Base-by-base conservation (phyloP, 2,113 vertebrate species). In the Tachycineta bicolor region DNA sequence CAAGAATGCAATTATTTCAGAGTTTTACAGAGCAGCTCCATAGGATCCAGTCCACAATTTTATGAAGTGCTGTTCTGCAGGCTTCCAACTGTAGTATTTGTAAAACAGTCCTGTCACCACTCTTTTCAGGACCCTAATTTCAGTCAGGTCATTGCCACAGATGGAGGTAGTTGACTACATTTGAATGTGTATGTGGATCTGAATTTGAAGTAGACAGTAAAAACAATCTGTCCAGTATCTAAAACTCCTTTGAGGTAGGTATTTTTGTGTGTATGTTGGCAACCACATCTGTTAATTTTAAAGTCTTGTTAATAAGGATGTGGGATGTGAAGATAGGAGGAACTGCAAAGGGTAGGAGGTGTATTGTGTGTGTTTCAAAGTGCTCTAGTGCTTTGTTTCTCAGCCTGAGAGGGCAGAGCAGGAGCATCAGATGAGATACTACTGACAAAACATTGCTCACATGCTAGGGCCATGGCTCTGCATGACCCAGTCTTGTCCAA, bases 51-150 rank as follows among this genome's bases (percentile, higher is more conserved):
- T 81, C 33, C 59, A 50, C 43, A 46, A 49, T 80, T 83, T 76
- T 39, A 53, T 37, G 25, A 55, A 90, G 23, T 64, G 52, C 31
- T 83, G 1, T 83, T 73, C 37, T 87, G n/a, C 73, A 70, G 28
- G 28, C 33, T 89, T 91, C 56, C 69, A 81, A 2, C 20, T 79
- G 34, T 70, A 59, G 31, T 46, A 24, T 77, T 74, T 94, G 23
- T 87, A 74, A 80, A 88, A 46, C 34, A 62, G 19, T 89, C 23
- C 18, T 74, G 33, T 80, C 17, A 21, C 22, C 11, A 41, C 25
- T 79, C 47, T 71, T 55, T 65, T 70, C 76, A 74, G 50, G 59
- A 91, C 82, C 85, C 24, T 83, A 23, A 62, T 95, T 92, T 96
- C 50, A 58, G 56, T 77, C 59, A 63, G 33, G 43, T 88, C 34